These are phyloP conservation scores for Ligdia adustata DNA, from an alignment of 2,888 invertebrate genomes.

Conservation along the genomic window DNA sequence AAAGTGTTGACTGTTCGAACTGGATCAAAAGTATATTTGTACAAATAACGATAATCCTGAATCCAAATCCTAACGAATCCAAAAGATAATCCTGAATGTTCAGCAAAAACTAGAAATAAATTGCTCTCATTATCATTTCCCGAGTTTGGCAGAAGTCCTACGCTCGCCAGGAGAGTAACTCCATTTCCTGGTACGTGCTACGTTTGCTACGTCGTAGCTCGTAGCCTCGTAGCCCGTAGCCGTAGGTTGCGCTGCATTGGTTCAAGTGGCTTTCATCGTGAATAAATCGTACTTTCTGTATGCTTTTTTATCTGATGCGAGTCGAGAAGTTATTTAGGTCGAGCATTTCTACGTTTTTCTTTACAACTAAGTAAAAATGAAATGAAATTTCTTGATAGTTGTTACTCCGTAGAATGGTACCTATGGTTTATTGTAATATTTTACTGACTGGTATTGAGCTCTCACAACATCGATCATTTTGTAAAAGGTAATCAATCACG, in stretches of 20 bases:
- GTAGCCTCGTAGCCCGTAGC: slow-evolving; percentile 53
- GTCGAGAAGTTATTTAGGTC: slow-evolving; percentile 50
- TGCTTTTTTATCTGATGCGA: slow-evolving; percentile 50
- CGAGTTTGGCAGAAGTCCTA: slow-evolving; percentile 70
- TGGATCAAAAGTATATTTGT: no score
- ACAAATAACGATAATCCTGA: no score
- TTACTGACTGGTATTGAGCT: slow-evolving; percentile 7
- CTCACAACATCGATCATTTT: slow-evolving; percentile 12
- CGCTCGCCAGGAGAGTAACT: slow-evolving; percentile 66
- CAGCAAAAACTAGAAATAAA: slow-evolving; percentile 52
- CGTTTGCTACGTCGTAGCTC: slow-evolving; percentile 56
- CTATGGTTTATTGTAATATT: background rate
- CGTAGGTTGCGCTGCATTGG: slow-evolving; percentile 59
- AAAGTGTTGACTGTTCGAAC: no score
- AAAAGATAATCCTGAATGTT: slow-evolving; percentile 21
- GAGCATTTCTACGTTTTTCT: slow-evolving; percentile 32
- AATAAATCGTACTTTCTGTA: slow-evolving; percentile 60
- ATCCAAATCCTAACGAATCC: slow-evolving; percentile 1
- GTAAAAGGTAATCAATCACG: slow-evolving; percentile 18
- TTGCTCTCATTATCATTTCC: slow-evolving; percentile 71
- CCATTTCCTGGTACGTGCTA: slow-evolving; percentile 76
- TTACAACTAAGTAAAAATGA: background rate
- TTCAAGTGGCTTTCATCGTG: slow-evolving; percentile 61
- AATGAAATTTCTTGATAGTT: background rate
- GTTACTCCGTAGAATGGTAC: background rate